Evolutionary conservation across 2,797 vertebrate genomes (phyloP).

Genomic region (Serranus cabrilla): DNA sequence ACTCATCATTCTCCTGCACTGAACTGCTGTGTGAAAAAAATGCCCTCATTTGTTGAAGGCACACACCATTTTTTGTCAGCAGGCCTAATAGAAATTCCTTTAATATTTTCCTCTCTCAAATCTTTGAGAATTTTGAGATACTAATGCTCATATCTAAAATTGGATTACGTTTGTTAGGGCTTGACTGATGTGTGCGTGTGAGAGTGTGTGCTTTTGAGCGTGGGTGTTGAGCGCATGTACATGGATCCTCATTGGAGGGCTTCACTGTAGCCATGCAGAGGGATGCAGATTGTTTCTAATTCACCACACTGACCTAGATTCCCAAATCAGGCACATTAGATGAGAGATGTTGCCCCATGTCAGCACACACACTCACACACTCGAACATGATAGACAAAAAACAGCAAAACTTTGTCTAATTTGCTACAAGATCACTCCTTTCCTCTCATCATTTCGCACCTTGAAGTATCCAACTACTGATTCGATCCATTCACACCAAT

Average conservation of each 20-base stretch:
- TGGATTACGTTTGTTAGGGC: constrained; percentile 56
- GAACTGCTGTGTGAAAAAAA: constrained; percentile 62
- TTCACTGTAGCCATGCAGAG: constrained; percentile 71
- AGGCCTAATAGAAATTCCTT: constrained; percentile 60
- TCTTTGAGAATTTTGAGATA: constrained; percentile 56
- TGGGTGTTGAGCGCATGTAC: constrained; percentile 25
- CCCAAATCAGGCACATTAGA: constrained; percentile 59
- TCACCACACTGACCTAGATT: constrained; percentile 82
- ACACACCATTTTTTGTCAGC: constrained; percentile 51
- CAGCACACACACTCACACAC: constrained; percentile 34
- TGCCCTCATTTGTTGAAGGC: constrained; percentile 67
- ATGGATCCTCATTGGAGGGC: constrained; percentile 54
- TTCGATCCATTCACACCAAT: constrained; percentile 53
- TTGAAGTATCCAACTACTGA: constrained; percentile 43
- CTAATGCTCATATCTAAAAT: constrained; percentile 66
- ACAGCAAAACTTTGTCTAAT: constrained; percentile 16
- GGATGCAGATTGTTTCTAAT: constrained; percentile 77
- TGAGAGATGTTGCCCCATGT: constrained; percentile 39
- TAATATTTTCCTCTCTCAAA: constrained; percentile 62
- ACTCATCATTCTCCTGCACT: constrained; percentile 59
- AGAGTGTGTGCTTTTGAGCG: constrained; percentile 19
- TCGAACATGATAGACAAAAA: constrained; percentile 31
- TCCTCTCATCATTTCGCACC: constrained; percentile 36
- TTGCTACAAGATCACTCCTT: constrained; percentile 25
- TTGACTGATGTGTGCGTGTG: constrained; percentile 37